Evolutionary conservation across 2,113 vertebrate species (phyloP).

Genomic region (Diglossa brunneiventris): DNA sequence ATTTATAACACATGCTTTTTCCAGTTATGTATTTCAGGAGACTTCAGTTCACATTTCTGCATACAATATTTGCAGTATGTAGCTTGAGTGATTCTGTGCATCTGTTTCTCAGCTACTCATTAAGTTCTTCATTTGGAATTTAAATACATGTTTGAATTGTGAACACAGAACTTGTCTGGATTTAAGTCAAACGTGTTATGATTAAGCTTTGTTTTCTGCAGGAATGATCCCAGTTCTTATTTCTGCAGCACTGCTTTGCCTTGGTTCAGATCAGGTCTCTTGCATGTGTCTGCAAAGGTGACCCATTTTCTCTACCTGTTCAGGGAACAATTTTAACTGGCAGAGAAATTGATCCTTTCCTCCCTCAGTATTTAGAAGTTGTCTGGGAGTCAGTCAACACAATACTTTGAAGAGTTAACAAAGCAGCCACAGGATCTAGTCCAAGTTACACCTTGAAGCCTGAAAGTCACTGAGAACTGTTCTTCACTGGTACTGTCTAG

Average conservation of each 20-base stretch:
- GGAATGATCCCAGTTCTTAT: neutral
- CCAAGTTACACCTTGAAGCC: neutral
- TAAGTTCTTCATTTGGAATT: slow-evolving; percentile 8
- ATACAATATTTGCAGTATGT: neutral
- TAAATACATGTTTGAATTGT: neutral
- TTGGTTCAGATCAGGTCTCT: neutral
- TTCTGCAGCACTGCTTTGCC: neutral
- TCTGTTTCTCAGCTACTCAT: slow-evolving; percentile 7
- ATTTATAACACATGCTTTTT: neutral
- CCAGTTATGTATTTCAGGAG: neutral
- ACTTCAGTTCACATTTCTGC: neutral
- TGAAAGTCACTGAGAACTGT: neutral
- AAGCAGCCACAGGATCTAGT: neutral
- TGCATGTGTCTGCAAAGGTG: neutral
- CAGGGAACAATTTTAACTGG: neutral
- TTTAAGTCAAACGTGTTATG: neutral
- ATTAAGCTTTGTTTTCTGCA: slow-evolving; percentile 4
- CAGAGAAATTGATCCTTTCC: neutral
- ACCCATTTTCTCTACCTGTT: neutral
- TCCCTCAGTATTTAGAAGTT: neutral
- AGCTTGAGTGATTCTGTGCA: neutral
- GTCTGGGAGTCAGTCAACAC: neutral
- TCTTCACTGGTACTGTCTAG: neutral
- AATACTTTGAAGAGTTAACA: neutral
- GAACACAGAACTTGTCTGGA: neutral